Base-by-base conservation (phyloP, 2,888 invertebrate species). In the Idaea dimidiata region DNA sequence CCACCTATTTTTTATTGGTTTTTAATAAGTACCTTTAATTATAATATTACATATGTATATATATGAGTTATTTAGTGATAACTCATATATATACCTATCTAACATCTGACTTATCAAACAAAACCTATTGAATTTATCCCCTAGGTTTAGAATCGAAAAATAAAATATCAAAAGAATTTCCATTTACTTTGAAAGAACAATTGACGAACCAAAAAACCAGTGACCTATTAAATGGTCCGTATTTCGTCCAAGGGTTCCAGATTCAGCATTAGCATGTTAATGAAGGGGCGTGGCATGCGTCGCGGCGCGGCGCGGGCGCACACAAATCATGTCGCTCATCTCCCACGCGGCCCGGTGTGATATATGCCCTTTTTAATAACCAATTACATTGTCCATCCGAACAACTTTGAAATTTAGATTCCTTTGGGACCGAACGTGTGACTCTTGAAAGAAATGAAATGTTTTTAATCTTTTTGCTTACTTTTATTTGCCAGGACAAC, bases 191-290 rank as follows among this genome's bases (percentile, higher is more conserved):
- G 1, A 3, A 24, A 24, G n/a, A 56, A 56, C 14, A 2, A 18
- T 18, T 43, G 14, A 43, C 43, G 3, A 43, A 4, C 43, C 43
- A 43, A 43, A 43, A 43, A 43, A 1, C 43, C 24, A 55, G 55
- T 56, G 56, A 56, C 56, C 56, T 56, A 56, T 17, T 56, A 17
- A 56, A 56, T 18, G 18, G 43, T 14, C 8, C 43, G 14, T 43
- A 43, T 43, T 43, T 7, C 33, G 33, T 33, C 33, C 33, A 10
- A 33, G 43, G 43, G 43, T 43, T 80, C 83, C 82, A 83, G 84
- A 82, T 80, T 82, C 84, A 70, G 80, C 78, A 91, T 91, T 90
- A 90, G 84, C 88, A 91, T 91, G 88, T 87, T 90, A 91, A 91
- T 91, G 89, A 90, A 89, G 83, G 83, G 91, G 91, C 89, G 91